phyloP scores from a whole-genome alignment of 1,140 invertebrate genomes.

The Drosophila bocki region DNA sequence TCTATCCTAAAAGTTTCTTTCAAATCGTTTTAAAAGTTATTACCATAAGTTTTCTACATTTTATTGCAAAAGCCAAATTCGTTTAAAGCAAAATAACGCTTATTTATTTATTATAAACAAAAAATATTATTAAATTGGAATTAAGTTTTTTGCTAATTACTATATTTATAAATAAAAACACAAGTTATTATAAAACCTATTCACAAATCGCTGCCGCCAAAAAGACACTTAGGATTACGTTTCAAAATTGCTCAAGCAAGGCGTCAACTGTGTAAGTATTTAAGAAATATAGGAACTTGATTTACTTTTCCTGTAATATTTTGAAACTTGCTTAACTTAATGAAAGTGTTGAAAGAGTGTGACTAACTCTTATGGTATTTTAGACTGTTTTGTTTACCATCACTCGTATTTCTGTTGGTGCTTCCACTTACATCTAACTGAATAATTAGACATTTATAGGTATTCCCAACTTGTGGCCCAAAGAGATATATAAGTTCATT shows the following conservation, averaged over 20 bases:
- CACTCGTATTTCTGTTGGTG: slow-evolving; percentile 24
- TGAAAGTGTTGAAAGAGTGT: neutral
- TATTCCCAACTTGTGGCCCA: slow-evolving; percentile 46
- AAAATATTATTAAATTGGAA: slow-evolving; percentile 22
- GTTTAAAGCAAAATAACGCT: slow-evolving; percentile 32
- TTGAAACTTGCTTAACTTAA: neutral
- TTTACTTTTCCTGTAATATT: neutral
- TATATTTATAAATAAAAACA: neutral
- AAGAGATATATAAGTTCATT: slow-evolving; percentile 55
- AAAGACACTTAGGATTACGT: slow-evolving; percentile 62
- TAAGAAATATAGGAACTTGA: neutral
- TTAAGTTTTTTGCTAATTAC: slow-evolving; percentile 32
- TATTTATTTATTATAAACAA: slow-evolving; percentile 31
- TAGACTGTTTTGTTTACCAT: neutral
- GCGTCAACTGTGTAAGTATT: slow-evolving; percentile 60
- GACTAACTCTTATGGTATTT: neutral
- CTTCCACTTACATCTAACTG: slow-evolving; percentile 28
- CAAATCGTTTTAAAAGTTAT: slow-evolving; percentile 18
- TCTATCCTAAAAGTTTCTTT: slow-evolving; percentile 26
- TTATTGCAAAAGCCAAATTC: slow-evolving; percentile 40
- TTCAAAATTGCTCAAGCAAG: slow-evolving; percentile 45
- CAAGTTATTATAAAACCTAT: neutral
- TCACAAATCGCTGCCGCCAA: slow-evolving; percentile 33
- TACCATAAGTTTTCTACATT: slow-evolving; percentile 7
- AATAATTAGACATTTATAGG: slow-evolving; percentile 68